These are phyloP conservation scores for Sphaeridia pumilis DNA, from an alignment of 2,888 invertebrate species.

Conservation along the genomic window DNA sequence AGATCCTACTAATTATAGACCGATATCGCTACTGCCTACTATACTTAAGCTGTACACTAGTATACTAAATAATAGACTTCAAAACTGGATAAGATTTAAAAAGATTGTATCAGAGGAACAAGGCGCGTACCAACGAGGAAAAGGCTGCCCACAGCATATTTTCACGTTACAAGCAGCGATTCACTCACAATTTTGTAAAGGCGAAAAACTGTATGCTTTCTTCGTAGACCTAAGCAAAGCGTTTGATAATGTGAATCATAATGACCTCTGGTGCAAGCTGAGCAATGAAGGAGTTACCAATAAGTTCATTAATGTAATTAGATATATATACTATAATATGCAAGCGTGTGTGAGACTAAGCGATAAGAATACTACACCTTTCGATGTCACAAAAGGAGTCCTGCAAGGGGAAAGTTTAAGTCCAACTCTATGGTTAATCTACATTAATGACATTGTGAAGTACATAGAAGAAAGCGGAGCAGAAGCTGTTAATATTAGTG, in stretches of 20 bases:
- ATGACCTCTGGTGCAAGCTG: background rate
- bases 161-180: background rate
- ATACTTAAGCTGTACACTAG: slow-evolving; percentile 29
- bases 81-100: background rate
- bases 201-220: background rate
- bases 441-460: background rate
- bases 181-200: too few species aligned
- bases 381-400: slow-evolving; percentile 1
- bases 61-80: background rate
- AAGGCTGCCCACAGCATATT: background rate
- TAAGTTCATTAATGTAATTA: background rate
- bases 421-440: background rate
- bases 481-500: background rate
- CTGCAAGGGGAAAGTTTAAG: slow-evolving; percentile 1
- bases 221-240: slow-evolving; percentile 1
- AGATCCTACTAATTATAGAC: slow-evolving; percentile 27
- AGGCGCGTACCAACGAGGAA: background rate
- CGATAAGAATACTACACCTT: background rate
- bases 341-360: background rate
- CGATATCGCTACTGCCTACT: slow-evolving; percentile 22
- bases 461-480: background rate
- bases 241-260: background rate
- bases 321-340: background rate
- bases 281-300: background rate
- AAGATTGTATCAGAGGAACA: background rate